Conservation (phyloP, 2,888 invertebrate species). For the Malachius bipustulatus region DNA sequence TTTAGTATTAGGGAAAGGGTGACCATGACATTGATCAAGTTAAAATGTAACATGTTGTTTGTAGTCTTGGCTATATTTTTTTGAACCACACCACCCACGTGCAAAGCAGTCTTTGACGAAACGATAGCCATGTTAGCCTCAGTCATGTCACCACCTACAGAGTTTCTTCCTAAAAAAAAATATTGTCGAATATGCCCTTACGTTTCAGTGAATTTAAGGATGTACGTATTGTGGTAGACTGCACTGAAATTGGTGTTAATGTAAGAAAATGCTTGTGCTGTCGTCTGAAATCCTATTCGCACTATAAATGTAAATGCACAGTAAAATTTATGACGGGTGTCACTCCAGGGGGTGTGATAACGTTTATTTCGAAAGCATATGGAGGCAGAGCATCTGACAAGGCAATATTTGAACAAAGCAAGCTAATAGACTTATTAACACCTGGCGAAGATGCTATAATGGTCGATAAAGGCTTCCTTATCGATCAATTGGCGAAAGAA, state of each 20-base stretch:
- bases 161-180: constrained; percentile 10
- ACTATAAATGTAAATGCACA: constrained; percentile 14
- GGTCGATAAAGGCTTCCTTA: too few species aligned
- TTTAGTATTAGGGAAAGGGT: too few species aligned
- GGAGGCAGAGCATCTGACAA: constrained; percentile 20
- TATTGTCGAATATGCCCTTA: constrained; percentile 9
- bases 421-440: constrained; percentile 7
- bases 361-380: constrained; percentile 17
- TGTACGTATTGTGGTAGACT: constrained; percentile 8
- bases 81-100: too few species aligned
- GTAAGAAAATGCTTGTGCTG: constrained; percentile 11
- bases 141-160: too few species aligned
- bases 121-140: too few species aligned
- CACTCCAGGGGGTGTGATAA: constrained; percentile 18
- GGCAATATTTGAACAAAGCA: constrained; percentile 18
- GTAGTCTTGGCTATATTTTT: too few species aligned
- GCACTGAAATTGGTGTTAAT: constrained; percentile 11
- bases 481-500: constrained; percentile 19
- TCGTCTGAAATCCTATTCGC: constrained; percentile 15
- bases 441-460: constrained; percentile 15
- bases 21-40: too few species aligned
- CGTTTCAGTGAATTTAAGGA: constrained; percentile 11
- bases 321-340: constrained; percentile 20
- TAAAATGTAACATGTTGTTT: too few species aligned
- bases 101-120: too few species aligned